phyloP scores from a whole-genome alignment of 2,888 invertebrate species.

The Caenorhabditis afra region DNA sequence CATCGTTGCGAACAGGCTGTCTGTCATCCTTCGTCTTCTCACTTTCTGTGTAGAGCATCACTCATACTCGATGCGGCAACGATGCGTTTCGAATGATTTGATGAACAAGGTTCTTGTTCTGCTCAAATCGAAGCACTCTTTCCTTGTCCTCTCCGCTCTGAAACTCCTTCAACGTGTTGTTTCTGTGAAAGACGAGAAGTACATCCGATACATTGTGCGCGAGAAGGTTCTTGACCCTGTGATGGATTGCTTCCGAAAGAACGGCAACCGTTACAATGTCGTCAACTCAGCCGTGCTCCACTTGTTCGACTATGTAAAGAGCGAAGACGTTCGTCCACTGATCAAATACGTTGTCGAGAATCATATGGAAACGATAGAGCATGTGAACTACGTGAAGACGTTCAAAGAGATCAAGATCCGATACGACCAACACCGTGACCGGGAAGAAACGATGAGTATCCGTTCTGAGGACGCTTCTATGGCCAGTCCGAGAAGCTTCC shows the following conservation, averaged over 20 bases:
- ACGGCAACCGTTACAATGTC: constrained; percentile 98
- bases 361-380: constrained; percentile 93
- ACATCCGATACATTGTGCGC: constrained; percentile 95
- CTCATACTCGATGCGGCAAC: constrained; percentile 88
- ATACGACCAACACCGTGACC: constrained; percentile 68
- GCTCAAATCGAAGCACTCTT: constrained; percentile 82
- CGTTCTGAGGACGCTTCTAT: constrained; percentile 57
- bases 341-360: constrained; percentile 93
- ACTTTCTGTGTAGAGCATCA: constrained; percentile 99
- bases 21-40: constrained; percentile 93
- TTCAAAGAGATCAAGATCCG: constrained; percentile 83
- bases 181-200: constrained; percentile 97
- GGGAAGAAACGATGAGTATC: constrained; percentile 63
- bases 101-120: constrained; percentile 92
- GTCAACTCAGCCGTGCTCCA: constrained; percentile 98
- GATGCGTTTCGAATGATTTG: constrained; percentile 96
- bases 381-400: constrained; percentile 97
- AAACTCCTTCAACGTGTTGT: constrained; percentile 97
- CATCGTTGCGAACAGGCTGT: constrained; percentile 93
- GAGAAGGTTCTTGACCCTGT: constrained; percentile 93
- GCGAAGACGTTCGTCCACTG: constrained; percentile 83
- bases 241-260: constrained; percentile 94
- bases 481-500: constrained; percentile 52
- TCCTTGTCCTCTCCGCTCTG: constrained; percentile 94
- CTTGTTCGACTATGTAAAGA: constrained; percentile 94